phyloP scores from a whole-genome alignment of 1,140 invertebrate species.

The Drosophila cardini region DNA sequence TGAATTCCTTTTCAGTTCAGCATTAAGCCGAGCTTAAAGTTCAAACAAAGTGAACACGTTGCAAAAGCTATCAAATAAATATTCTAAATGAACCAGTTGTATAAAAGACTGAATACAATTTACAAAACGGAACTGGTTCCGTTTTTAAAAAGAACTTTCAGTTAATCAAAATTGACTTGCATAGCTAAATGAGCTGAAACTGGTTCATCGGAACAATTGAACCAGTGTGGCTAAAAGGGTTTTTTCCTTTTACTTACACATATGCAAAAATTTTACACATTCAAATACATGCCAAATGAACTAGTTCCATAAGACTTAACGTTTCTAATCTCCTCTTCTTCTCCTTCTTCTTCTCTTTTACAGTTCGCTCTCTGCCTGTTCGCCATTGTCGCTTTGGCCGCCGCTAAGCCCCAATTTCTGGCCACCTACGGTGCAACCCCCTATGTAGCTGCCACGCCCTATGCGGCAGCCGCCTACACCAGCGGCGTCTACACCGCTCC shows the following conservation, averaged over 20 bases:
- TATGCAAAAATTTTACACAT: not conserved
- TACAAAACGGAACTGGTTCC: not conserved
- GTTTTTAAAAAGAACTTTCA: not conserved
- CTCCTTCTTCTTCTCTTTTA: constrained; percentile 12
- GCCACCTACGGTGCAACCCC: constrained; percentile 66
- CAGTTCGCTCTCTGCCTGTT: constrained; percentile 77
- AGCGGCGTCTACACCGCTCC: constrained; percentile 64
- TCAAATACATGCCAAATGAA: not conserved
- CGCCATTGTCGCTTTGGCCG: constrained; percentile 72
- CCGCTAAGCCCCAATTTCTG: constrained; percentile 74
- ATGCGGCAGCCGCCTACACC: constrained; percentile 58
- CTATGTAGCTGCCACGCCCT: constrained; percentile 67
- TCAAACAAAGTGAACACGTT: too few species aligned
- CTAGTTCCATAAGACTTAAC: not conserved
- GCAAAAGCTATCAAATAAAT: too few species aligned
- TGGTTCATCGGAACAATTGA: not conserved
- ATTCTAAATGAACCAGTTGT: too few species aligned
- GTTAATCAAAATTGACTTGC: not conserved
- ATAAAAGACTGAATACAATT: not conserved
- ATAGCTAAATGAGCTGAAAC: not conserved
- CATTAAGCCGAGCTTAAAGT: too few species aligned
- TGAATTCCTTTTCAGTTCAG: too few species aligned
- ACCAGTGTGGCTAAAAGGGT: too few species aligned
- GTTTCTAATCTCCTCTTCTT: constrained; percentile 14
- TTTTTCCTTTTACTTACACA: not conserved